Percentiles rank a stretch among this genome's conserved stretches.
phyloP scores from a whole-genome alignment of 2,113 vertebrate genomes.

The Pimephales promelas region DNA sequence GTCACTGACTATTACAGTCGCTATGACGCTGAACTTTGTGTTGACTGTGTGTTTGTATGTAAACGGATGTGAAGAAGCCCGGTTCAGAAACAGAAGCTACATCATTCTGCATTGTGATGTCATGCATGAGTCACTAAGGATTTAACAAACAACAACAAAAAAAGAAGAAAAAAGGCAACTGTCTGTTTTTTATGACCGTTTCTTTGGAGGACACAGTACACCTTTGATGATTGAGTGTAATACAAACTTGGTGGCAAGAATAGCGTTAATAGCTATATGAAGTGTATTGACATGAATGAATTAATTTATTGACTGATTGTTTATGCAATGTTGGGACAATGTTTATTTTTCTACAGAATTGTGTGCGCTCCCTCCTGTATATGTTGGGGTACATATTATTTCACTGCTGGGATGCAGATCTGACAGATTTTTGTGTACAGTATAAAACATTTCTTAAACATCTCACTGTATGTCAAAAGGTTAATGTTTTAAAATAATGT shows the following conservation, averaged over 20 bases:
- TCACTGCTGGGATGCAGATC: slow-evolving; percentile 50
- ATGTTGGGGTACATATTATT: slow-evolving; percentile 66
- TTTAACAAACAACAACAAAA: slow-evolving; percentile 27
- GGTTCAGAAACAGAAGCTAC: slow-evolving; percentile 28
- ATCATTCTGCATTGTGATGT: slow-evolving; percentile 50
- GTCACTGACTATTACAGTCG: slow-evolving; percentile 31
- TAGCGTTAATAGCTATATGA: slow-evolving; percentile 45
- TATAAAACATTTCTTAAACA: slow-evolving; percentile 2
- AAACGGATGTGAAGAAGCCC: neutral
- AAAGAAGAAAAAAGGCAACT: slow-evolving; percentile 36
- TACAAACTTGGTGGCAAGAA: slow-evolving; percentile 56
- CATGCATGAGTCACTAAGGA: slow-evolving; percentile 65
- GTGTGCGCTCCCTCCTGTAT: slow-evolving; percentile 67
- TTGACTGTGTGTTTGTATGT: slow-evolving; percentile 52
- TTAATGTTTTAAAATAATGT: slow-evolving; percentile 11
- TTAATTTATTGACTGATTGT: slow-evolving; percentile 76
- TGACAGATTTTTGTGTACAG: neutral
- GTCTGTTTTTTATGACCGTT: slow-evolving; percentile 46
- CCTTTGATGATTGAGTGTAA: slow-evolving; percentile 71
- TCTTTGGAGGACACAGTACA: slow-evolving; percentile 60
- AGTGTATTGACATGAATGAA: slow-evolving; percentile 75
- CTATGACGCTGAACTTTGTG: slow-evolving; percentile 43
- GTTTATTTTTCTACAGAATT: slow-evolving; percentile 82
- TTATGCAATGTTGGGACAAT: slow-evolving; percentile 81
- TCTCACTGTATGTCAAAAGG: neutral